phyloP scores from a whole-genome alignment of 2,888 invertebrate species.

The Chrysolina americana region DNA sequence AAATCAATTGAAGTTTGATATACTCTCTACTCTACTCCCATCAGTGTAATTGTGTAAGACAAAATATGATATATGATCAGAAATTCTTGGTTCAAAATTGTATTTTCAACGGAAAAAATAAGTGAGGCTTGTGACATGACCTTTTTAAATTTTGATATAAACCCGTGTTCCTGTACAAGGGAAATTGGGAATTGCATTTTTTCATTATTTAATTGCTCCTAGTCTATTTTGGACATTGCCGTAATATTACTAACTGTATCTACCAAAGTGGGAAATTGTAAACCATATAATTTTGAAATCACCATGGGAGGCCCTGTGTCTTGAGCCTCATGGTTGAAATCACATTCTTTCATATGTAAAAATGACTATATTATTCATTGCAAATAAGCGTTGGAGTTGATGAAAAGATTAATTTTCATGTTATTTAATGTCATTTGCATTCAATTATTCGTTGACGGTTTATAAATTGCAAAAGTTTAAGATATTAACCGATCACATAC shows the following conservation, averaged over 20 bases:
- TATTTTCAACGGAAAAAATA: conserved; percentile 1
- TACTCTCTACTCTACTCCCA: too few relatives aligned
- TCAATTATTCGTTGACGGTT: too few relatives aligned
- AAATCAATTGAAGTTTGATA: too few relatives aligned
- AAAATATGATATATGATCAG: too few relatives aligned
- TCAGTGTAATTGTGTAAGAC: too few relatives aligned
- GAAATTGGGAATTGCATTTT: conserved; percentile 11
- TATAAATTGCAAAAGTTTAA: too few relatives aligned
- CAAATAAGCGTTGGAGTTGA: too few relatives aligned
- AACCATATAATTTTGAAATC: not conserved
- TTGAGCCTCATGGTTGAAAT: not conserved
- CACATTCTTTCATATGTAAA: not conserved
- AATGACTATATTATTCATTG: not conserved
- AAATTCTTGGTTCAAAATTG: not conserved
- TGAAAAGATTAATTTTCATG: too few relatives aligned
- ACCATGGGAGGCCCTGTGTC: conserved; percentile 6
- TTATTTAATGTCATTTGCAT: too few relatives aligned
- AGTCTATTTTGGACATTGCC: not conserved
- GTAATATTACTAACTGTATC: not conserved
- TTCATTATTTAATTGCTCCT: not conserved
- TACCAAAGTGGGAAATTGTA: not conserved
- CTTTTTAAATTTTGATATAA: not conserved
- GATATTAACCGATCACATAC: too few relatives aligned
- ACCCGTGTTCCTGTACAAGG: too few relatives aligned
- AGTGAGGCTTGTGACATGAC: not conserved